phyloP scores from a whole-genome alignment of 2,113 vertebrate species.

The Axis porcinus region DNA sequence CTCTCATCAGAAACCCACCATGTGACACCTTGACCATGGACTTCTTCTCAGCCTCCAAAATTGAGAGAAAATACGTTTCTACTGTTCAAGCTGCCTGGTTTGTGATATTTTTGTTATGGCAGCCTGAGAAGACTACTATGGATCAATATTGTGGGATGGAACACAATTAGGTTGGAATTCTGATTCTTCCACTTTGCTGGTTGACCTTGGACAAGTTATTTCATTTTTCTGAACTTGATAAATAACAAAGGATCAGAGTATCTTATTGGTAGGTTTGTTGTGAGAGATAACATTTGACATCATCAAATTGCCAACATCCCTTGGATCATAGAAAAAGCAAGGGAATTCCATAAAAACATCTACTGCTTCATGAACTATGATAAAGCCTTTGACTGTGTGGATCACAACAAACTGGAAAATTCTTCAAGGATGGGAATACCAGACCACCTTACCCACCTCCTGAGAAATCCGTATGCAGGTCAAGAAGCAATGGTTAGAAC shows the following conservation, averaged over 20 bases:
- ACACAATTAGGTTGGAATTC: neutral
- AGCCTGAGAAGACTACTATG: too few relatives aligned
- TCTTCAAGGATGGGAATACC: neutral
- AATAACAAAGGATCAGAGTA: neutral
- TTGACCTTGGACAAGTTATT: neutral
- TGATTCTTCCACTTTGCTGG: neutral
- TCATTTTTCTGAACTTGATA: neutral
- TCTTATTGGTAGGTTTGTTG: neutral
- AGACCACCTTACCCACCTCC: neutral
- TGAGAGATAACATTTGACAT: neutral
- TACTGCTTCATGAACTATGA: neutral
- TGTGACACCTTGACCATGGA: neutral
- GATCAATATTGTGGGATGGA: neutral
- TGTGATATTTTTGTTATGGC: neutral
- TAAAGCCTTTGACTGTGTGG: neutral
- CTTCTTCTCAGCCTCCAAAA: neutral
- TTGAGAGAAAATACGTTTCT: neutral
- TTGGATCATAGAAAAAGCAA: neutral
- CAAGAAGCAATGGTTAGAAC: neutral
- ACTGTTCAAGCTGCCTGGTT: too few relatives aligned
- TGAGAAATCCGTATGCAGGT: neutral
- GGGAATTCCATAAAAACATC: neutral
- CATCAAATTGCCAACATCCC: neutral
- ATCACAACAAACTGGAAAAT: neutral
- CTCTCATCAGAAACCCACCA: neutral